Percentiles rank a stretch among this genome's conserved stretches.
These are phyloP conservation scores for Leucophenga montana DNA, from an alignment of 2,888 invertebrate genomes.

Conservation along the genomic window DNA sequence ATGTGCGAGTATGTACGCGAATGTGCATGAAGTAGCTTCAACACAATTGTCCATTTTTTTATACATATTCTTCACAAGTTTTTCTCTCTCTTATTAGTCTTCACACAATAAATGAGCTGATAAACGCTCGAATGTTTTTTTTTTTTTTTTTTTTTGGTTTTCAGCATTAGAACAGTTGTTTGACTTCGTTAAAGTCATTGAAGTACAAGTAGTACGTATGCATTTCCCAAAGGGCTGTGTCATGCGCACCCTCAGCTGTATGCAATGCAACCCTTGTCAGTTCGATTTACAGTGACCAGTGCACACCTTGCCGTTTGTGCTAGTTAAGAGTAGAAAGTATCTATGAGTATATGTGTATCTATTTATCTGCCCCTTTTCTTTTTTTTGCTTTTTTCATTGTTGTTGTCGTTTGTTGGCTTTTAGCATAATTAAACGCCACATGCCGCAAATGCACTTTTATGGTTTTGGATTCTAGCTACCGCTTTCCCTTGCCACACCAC, in stretches of 20 bases:
- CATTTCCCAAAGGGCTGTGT: constrained; percentile 53
- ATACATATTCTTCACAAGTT: background rate
- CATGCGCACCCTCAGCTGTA: constrained; percentile 42
- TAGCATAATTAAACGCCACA: constrained; percentile 73
- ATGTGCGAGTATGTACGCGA: constrained; percentile 14
- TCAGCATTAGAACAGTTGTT: constrained; percentile 63
- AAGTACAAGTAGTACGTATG: too few relatives aligned
- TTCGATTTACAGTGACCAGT: constrained; percentile 52
- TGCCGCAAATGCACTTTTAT: constrained; percentile 71
- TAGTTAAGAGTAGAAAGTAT: background rate
- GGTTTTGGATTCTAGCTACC: constrained; percentile 49
- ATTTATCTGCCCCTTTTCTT: constrained; percentile 34
- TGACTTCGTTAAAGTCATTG: constrained; percentile 35
- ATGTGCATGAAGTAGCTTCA: too few relatives aligned
- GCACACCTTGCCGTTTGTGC: background rate
- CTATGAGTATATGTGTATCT: background rate
- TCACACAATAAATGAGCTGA: constrained; percentile 48
- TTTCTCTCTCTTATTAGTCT: background rate
- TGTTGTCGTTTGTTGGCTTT: constrained; percentile 67
- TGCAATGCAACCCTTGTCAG: constrained; percentile 50
- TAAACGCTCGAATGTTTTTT: constrained; percentile 47
- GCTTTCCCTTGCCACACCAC: background rate
- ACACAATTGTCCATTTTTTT: background rate
- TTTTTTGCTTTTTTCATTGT: too few relatives aligned
- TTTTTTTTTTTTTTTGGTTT: constrained; percentile 23